These are phyloP conservation scores for Okamejei kenojei DNA, from an alignment of 2,797 vertebrate genomes.

Conservation along the genomic window DNA sequence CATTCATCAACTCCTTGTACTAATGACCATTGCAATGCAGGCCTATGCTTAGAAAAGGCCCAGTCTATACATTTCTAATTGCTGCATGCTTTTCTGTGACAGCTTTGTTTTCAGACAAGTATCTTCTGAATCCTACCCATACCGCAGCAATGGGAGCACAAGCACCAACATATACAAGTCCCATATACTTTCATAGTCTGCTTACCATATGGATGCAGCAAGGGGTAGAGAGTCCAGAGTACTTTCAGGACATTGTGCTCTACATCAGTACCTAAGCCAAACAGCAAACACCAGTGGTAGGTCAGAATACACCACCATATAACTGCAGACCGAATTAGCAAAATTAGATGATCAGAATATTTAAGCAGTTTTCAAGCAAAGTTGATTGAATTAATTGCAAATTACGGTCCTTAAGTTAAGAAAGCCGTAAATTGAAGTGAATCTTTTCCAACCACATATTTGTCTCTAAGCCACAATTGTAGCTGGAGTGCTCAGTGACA, in stretches of 20 bases:
- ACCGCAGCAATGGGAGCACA: not conserved
- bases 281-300: not conserved
- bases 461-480: not conserved
- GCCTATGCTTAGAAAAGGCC: too few species aligned
- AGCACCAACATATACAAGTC: too few species aligned
- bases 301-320: not conserved
- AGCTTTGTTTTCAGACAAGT: not conserved
- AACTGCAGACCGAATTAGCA: not conserved
- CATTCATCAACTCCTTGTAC: not conserved
- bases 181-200: not conserved
- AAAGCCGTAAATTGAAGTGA: not conserved
- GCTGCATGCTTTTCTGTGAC: not conserved
- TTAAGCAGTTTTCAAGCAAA: not conserved
- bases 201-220: not conserved
- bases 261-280: not conserved
- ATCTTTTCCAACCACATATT: not conserved
- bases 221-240: not conserved
- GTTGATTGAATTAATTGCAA: not conserved
- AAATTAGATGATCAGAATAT: not conserved
- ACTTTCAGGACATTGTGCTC: not conserved
- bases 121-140: too few species aligned
- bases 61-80: not conserved
- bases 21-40: not conserved
- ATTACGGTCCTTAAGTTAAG: not conserved
- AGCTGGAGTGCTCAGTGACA: too few species aligned